Percentiles rank a stretch among this genome's conserved stretches.
Evolutionary conservation across 2,113 vertebrate species (phyloP).

Genomic region (Caranx melampygus): DNA sequence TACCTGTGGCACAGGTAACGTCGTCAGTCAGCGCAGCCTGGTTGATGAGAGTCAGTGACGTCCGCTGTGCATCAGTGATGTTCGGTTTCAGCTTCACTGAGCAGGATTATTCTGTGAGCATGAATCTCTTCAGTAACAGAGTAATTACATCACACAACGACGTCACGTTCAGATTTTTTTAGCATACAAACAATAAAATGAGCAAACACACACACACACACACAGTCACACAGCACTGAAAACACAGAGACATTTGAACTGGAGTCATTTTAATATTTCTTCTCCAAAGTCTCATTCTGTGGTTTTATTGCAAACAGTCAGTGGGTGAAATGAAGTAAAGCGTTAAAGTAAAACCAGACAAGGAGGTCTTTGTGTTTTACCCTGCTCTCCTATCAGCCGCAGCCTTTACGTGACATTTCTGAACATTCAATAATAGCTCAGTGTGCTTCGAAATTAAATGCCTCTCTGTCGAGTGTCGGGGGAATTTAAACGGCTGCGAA

Average conservation of each 20-base stretch:
- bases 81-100: background rate
- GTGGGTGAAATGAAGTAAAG: background rate
- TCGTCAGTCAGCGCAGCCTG: background rate
- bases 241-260: background rate
- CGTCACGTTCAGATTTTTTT: background rate
- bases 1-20: constrained; percentile 28
- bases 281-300: background rate
- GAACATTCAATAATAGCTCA: constrained; percentile 17
- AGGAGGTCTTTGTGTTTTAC: background rate
- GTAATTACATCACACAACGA: background rate
- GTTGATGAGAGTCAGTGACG: background rate
- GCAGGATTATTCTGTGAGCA: background rate
- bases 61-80: background rate
- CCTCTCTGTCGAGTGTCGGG: background rate
- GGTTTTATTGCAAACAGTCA: background rate
- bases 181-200: background rate
- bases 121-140: background rate
- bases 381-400: constrained; percentile 3
- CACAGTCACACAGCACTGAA: background rate
- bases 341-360: background rate
- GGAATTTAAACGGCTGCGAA: constrained; percentile 24
- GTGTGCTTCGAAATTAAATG: constrained; percentile 25
- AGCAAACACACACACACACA: background rate
- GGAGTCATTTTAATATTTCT: background rate
- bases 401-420: constrained; percentile 44